A percentile compares a stretch with the other conserved stretches of the same genome.
Evolutionary conservation across 2,888 invertebrate species (phyloP).

Genomic region (Scaeva pyrastri): DNA sequence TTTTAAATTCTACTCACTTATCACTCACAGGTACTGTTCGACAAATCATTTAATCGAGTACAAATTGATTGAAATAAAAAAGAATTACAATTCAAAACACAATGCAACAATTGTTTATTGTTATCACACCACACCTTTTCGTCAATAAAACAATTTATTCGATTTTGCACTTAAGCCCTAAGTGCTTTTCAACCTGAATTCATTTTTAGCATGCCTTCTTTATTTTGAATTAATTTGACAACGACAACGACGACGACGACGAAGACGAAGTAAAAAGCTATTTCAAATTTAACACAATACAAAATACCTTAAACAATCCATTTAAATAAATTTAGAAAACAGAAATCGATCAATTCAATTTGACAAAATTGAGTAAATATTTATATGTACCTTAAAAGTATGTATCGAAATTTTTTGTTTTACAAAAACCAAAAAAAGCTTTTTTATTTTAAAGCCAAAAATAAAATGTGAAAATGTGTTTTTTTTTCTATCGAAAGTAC

Average conservation of each 20-base stretch:
- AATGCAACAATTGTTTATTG: not conserved
- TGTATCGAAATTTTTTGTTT: not conserved
- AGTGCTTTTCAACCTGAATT: not conserved
- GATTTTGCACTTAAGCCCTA: not conserved
- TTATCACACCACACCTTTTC: not conserved
- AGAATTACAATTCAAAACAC: conserved; percentile 8
- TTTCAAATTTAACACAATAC: not conserved
- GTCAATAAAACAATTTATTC: not conserved
- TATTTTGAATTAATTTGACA: not conserved
- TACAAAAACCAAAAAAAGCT: conserved; percentile 1
- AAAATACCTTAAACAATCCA: not conserved
- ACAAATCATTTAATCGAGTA: not conserved
- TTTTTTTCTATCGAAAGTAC: too few relatives aligned
- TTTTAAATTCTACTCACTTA: not conserved
- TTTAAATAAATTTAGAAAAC: not conserved
- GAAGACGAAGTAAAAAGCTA: not conserved
- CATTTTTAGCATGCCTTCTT: not conserved
- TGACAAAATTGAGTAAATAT: conserved; percentile 13
- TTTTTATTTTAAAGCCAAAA: not conserved
- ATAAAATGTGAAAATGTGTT: not conserved
- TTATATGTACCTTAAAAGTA: not conserved
- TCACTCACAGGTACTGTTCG: not conserved
- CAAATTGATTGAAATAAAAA: not conserved
- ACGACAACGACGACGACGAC: too few relatives aligned
- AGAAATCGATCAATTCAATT: not conserved